Base-by-base conservation (phyloP, 2,113 vertebrate genomes). In the Dipodomys spectabilis region DNA sequence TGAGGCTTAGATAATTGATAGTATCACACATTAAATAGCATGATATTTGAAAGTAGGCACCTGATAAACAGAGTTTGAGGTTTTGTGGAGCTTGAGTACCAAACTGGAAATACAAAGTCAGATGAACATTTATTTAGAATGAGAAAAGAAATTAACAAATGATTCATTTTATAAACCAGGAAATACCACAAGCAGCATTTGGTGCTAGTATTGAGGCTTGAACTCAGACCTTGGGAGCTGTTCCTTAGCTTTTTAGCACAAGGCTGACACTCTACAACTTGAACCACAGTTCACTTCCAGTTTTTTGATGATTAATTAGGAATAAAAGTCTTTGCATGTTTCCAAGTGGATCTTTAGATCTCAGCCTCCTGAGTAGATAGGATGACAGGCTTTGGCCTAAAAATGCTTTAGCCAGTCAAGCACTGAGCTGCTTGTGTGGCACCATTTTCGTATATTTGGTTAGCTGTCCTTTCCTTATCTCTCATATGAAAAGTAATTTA, bases 71-170 rank as follows among this genome's bases (percentile, higher is more conserved):
- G 13, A 77, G 30, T 65, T 45, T 85, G 15, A 15, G 27, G 13
- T 82, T 83, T 90, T 79, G 12, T 72, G 68, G 67, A 79, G 35
- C 27, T 30, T 86, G 49, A 86, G n/a, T 57, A 77, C 94, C 71
- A 72, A 85, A 86, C 67, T 83, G 27, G 16, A 82, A 84, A 84
- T 89, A 13, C 25, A 93, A 92, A 87, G 30, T 75, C 22, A 44
- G 67, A 25, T 35, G 32, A 82, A 67, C 7, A 53, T 81, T 80
- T 95, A 71, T 30, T 60, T 95, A 90, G 53, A 89, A 77, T n/a
- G 68, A 86, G 67, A 80, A 93, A 88, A 94, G 23, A 90, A 92
- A 92, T 86, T 25, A 80, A 79, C 11, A 80, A 74, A 68, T 75
- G 69, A 74, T 4, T 82, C 39, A 94, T 72, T 79, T 69, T 65